Base-by-base conservation (phyloP, 2,113 vertebrate species). In the Melanerpes formicivorus region DNA sequence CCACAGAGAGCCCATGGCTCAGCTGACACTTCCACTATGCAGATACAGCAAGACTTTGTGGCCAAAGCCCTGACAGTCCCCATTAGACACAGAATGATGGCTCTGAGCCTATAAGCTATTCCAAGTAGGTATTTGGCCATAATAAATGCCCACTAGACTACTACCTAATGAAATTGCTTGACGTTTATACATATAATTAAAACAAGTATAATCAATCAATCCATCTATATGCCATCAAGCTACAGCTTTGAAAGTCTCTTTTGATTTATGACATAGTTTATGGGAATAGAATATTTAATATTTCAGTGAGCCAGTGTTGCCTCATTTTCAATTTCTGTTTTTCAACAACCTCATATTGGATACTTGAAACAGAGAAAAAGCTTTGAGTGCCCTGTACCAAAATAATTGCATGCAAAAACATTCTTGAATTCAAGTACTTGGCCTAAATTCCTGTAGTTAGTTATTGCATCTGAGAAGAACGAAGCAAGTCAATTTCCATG, bases 171-270 rank as follows among this genome's bases (percentile, higher is more conserved):
- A 84, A 88, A 85, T 27, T 74, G 17, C 34, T 91, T 94, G 44
- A 73, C 75, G 78, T 78, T 77, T 87, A 86, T 66, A 80, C 19
- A 13, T 52, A 27, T 69, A 87, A 95, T 87, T 92, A 94, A 85
- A 92, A 76, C 25, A 82, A 95, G 42, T 77, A 67, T 21, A 81
- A 87, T 94, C 62, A 83, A 88, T 92, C 66, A 58, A 72, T 73
- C 40, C 32, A 90, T 67, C 62, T 69, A 21, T 52, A 92, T 29
- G 72, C 21, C 87, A 91, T 71, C 44, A 67, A 87, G 71, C 58
- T 18, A 10, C 4, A 72, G 18, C n/a, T 93, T 80, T 88, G 21
- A 78, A 84, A 75, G n/a, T 50, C 34, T 58, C 73, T 63, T 85
- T 80, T 80, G 21, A 80, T 80, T 94, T 91, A 82, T 65, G 26